phyloP scores from a whole-genome alignment of 1,140 invertebrate genomes.

The Polyergus mexicanus region DNA sequence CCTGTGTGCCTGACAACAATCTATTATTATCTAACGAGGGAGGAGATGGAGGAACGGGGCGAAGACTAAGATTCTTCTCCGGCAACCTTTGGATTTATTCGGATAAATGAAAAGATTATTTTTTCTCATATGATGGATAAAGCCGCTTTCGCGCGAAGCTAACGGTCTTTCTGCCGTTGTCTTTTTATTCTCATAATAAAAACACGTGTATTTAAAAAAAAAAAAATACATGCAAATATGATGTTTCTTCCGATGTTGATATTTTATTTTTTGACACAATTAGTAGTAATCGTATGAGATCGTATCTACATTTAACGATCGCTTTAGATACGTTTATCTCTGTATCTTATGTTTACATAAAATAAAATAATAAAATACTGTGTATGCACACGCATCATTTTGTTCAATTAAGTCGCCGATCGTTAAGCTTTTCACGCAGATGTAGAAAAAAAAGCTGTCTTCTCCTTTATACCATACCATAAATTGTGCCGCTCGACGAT shows the following conservation, averaged over 20 bases:
- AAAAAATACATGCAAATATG: background rate
- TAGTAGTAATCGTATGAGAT: background rate
- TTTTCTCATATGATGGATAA: background rate
- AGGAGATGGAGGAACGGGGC: no score
- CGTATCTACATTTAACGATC: background rate
- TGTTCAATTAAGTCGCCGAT: background rate
- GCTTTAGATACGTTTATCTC: constrained; percentile 28
- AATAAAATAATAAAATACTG: constrained; percentile 29
- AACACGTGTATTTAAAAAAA: background rate
- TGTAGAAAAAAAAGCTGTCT: constrained; percentile 23
- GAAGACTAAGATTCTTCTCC: background rate
- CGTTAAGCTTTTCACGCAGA: constrained; percentile 12
- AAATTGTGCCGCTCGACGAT: constrained; percentile 6
- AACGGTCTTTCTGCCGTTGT: no score
- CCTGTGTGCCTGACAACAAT: constrained; percentile 5
- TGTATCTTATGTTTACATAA: constrained; percentile 12
- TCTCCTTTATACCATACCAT: constrained; percentile 20
- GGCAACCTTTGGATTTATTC: constrained; percentile 3
- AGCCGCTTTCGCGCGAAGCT: background rate
- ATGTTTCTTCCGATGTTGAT: background rate
- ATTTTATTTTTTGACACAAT: constrained; percentile 27
- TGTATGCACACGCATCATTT: background rate
- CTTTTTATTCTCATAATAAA: background rate
- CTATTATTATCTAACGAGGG: constrained; percentile 29
- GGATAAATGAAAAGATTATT: constrained; percentile 9